Evolutionary conservation across 2,797 vertebrate genomes (phyloP), one percentile per base, ranked within the genome.

Genomic region (Arrhamphus sclerolepis): DNA sequence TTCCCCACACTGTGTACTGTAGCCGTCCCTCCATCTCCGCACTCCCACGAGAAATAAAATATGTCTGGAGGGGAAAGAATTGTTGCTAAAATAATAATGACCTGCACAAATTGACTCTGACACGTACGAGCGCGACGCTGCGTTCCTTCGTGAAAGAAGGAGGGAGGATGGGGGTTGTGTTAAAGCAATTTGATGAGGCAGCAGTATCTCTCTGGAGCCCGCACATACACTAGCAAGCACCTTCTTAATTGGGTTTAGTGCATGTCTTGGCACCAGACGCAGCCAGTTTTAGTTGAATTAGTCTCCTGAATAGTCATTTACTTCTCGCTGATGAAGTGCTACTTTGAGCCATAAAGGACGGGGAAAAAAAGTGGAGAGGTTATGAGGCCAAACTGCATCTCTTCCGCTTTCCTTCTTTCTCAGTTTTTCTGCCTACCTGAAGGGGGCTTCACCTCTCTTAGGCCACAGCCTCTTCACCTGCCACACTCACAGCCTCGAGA

Each of bases 171-270:
- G 48, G 31, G 50, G 54, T 43, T 81, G 52, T 66, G 73, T 84
- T 81, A 75, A 68, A 59, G 75, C 62, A 70, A 77, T 82, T 57
- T 65, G 87, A 90, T 90, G 86, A 92, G 78, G 70, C 83, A 82
- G 88, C 88, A 85, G 40, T 66, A 83, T 81, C 69, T 76, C 65
- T 69, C 64, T 20, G 14, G 63, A 43, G 70, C 19, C 52, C 62
- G 61, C 64, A 54, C 64, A 60, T 22, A 66, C 75, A 72, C 67
- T 66, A 46, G 47, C 56, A 21, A 28, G 21, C 56, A 28, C 66
- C 66, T 66, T 75, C 74, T 83, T 91, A 89, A 91, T 90, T 90
- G 83, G 82, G 31, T 88, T 91, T 90, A 85, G 80, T 80, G 83
- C 62, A 60, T 82, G 80, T 86, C 84, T 83, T 89, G 88, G 83